Evolutionary conservation across 2,797 vertebrate genomes (phyloP).

Genomic region (Chloroceryle inda): DNA sequence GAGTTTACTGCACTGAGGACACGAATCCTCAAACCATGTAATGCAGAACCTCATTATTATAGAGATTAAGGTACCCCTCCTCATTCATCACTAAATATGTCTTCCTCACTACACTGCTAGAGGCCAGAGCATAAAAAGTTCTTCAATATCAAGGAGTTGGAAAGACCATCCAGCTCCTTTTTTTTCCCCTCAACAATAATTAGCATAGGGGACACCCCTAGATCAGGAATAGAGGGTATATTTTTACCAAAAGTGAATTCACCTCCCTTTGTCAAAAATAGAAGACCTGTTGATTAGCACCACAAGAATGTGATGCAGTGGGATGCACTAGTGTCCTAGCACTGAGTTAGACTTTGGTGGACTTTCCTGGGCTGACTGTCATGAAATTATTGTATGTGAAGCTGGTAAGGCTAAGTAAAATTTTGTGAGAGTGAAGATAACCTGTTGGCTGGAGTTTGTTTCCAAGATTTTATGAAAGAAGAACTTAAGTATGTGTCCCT

Average conservation of each 20-base stretch:
- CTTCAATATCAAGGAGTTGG: accelerated
- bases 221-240: neutral
- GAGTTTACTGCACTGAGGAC: neutral
- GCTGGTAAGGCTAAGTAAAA: neutral
- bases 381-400: neutral
- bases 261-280: neutral
- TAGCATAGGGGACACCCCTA: neutral
- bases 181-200: neutral
- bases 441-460: neutral
- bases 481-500: neutral
- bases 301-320: neutral
- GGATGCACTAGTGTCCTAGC: neutral
- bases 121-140: neutral
- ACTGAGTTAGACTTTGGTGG: neutral
- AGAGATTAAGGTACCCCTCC: neutral
- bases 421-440: neutral
- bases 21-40: neutral
- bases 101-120: neutral
- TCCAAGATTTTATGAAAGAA: neutral
- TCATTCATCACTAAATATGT: neutral
- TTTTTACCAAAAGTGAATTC: neutral
- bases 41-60: neutral
- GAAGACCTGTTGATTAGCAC: neutral
- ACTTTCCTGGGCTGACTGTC: neutral
- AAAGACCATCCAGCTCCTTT: neutral